phyloP scores from a whole-genome alignment of 2,888 invertebrate species.

The Platerodrilus igneus region DNA sequence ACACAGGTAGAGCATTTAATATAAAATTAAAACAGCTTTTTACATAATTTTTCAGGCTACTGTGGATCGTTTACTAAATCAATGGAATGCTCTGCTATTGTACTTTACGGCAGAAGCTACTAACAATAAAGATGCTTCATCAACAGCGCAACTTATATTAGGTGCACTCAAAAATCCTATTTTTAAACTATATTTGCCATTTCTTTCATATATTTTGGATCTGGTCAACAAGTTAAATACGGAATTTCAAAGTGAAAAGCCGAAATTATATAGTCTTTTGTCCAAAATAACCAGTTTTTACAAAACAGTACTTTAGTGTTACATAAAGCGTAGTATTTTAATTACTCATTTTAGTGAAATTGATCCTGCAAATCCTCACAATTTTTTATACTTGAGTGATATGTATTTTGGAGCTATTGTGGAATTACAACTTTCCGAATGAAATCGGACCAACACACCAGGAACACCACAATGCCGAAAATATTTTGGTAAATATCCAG shows the following conservation, averaged over 20 bases:
- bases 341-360: too few species aligned
- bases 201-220: constrained; percentile 12
- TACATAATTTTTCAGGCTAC: constrained; percentile 4
- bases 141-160: constrained; percentile 1
- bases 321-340: too few species aligned
- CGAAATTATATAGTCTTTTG: too few species aligned
- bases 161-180: constrained; percentile 7
- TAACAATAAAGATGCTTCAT: constrained; percentile 2
- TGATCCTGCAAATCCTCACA: too few species aligned
- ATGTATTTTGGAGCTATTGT: too few species aligned
- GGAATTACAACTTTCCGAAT: too few species aligned
- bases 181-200: constrained; percentile 13
- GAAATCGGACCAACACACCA: too few species aligned
- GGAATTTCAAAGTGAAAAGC: constrained; percentile 14
- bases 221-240: constrained; percentile 14
- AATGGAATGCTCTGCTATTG: constrained; percentile 9
- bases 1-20: constrained; percentile 9
- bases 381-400: too few species aligned
- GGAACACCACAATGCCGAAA: too few species aligned
- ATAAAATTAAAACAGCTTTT: not conserved
- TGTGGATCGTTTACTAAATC: constrained; percentile 5
- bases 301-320: too few species aligned
- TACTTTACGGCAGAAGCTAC: not conserved
- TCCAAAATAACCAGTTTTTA: too few species aligned
- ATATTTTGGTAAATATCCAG: too few species aligned